Percentiles rank a stretch among this genome's conserved stretches.
These are phyloP conservation scores for Hydrotaea cyrtoneurina DNA, from an alignment of 2,888 invertebrate genomes.

Conservation along the genomic window DNA sequence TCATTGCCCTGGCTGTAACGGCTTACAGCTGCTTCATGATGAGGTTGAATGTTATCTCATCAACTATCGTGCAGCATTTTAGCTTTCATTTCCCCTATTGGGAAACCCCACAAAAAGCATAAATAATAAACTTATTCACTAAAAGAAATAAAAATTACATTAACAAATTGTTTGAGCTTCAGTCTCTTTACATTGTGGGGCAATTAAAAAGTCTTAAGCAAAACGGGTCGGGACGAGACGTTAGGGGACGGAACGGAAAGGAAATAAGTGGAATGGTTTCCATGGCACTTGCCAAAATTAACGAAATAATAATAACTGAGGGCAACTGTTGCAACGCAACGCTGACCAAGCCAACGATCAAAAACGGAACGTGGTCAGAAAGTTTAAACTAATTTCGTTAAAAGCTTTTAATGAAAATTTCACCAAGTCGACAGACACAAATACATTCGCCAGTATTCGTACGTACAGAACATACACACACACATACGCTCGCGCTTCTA, in stretches of 20 bases:
- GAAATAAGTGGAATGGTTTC: conserved; percentile 42
- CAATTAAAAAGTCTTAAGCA: conserved; percentile 62
- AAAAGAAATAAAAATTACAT: conserved; percentile 56
- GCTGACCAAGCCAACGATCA: conserved; percentile 78
- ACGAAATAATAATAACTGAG: conserved; percentile 37
- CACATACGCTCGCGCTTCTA: not conserved
- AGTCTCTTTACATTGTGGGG: conserved; percentile 38
- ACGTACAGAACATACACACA: conserved; percentile 18
- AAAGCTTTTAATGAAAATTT: conserved; percentile 75
- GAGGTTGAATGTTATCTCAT: too few species aligned
- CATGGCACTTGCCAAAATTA: conserved; percentile 48
- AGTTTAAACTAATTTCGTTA: conserved; percentile 80
- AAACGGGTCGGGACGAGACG: not conserved
- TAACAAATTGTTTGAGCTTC: conserved; percentile 59
- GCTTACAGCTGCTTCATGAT: too few species aligned
- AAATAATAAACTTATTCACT: conserved; percentile 18
- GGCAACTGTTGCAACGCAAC: conserved; percentile 76
- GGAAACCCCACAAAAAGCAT: too few species aligned
- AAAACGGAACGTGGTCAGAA: conserved; percentile 79
- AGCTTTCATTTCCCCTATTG: too few species aligned
- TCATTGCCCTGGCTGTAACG: too few species aligned
- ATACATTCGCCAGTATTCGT: not conserved
- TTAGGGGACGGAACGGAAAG: not conserved
- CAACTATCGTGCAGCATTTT: too few species aligned
- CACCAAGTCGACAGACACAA: conserved; percentile 32